Base-by-base conservation (phyloP, 2,888 invertebrate genomes). In the Anthrax anthrax region DNA sequence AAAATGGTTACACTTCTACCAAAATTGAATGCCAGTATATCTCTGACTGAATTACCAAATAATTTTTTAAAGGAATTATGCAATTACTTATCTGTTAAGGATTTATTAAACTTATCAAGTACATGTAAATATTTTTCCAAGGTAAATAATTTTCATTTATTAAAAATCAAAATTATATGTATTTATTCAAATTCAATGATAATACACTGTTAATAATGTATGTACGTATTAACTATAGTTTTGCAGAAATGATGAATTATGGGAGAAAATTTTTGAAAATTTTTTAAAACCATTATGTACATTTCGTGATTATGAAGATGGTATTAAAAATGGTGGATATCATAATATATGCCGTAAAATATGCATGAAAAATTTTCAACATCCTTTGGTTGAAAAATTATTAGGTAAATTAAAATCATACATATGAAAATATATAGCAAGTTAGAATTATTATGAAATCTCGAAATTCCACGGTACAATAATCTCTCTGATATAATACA, bases 211-310 rank as follows among this genome's bases (percentile, higher is more conserved):
- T n/a, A n/a, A n/a, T n/a, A n/a, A n/a, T n/a, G 23, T 23, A 6
- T 8, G 5, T 39, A 18, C 12, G 8, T 16, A 19, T 19, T 32
- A 4, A 42, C 4, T 18, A 17, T 41, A 52, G 52, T 44, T 50
- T 40, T 50, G 41, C 34, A 49, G 47, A 43, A 37, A 34, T 13
- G 50, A 52, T 39, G 44, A 39, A 13, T 37, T 50, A 12, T 52
- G 52, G 52, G 46, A 50, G 17, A 16, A 29, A 16, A 46, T 50
- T 18, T 50, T 50, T 37, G 47, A 49, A n/a, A 46, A 46, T 41
- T 46, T 42, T 29, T 43, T 52, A 13, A 19, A 42, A 18, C n/a
- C 14, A 17, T 38, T 40, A 2, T 51, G 50, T 23, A 38, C 45
- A 14, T 41, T 27, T 14, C 16, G 37, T 3, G 49, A 49, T 17